Evolutionary conservation across 2,888 invertebrate species (phyloP).

Genomic region (Archips crataeganus): DNA sequence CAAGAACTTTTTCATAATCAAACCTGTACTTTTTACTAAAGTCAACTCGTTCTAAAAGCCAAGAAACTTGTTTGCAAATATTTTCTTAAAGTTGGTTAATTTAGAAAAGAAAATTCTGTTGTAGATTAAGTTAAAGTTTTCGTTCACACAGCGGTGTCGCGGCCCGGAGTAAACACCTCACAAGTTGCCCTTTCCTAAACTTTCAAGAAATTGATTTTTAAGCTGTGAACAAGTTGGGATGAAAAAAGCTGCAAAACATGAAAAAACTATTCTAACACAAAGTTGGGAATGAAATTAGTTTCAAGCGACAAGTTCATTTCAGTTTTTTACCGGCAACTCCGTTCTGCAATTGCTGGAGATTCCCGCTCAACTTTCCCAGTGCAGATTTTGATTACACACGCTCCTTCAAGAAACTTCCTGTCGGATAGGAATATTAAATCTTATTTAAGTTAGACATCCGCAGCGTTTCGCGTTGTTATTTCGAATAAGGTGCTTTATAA

Average conservation of each 20-base stretch:
- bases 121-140: slow-evolving; percentile 66
- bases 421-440: slow-evolving; percentile 85
- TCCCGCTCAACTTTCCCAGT: slow-evolving; percentile 76
- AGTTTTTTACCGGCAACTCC: slow-evolving; percentile 77
- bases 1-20: slow-evolving; percentile 46
- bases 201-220: slow-evolving; percentile 82
- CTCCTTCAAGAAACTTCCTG: slow-evolving; percentile 81
- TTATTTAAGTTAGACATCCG: slow-evolving; percentile 85
- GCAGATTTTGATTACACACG: slow-evolving; percentile 86
- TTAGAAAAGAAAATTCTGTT: slow-evolving; percentile 67
- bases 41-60: slow-evolving; percentile 57
- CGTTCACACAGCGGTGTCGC: slow-evolving; percentile 62
- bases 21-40: slow-evolving; percentile 57
- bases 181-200: slow-evolving; percentile 73
- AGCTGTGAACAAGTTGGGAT: slow-evolving; percentile 75
- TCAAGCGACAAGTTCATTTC: slow-evolving; percentile 84
- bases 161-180: slow-evolving; percentile 71
- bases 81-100: slow-evolving; percentile 72
- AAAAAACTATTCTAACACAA: slow-evolving; percentile 81
- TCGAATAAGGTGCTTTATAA: slow-evolving; percentile 83
- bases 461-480: slow-evolving; percentile 81
- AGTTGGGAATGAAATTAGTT: slow-evolving; percentile 84
- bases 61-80: slow-evolving; percentile 67
- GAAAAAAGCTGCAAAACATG: slow-evolving; percentile 72
- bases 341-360: slow-evolving; percentile 79